Percentiles rank a stretch among this genome's conserved stretches.
phyloP scores from a whole-genome alignment of 2,797 vertebrate species.

The Poeciliopsis turneri region DNA sequence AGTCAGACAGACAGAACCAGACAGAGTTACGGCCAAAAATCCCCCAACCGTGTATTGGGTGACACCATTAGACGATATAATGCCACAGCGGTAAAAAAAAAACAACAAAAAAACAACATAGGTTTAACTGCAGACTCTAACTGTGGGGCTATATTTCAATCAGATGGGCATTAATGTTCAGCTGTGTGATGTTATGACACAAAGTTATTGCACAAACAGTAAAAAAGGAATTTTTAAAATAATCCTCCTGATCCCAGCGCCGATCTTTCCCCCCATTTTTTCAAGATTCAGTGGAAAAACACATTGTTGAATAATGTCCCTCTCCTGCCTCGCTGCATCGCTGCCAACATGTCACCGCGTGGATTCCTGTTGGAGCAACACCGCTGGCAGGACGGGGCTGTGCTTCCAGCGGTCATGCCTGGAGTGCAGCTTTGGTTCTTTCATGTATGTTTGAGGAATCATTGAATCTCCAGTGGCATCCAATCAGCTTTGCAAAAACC shows the following conservation, averaged over 20 bases:
- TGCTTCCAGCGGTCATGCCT: conserved; percentile 30
- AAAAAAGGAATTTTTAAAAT: conserved; percentile 40
- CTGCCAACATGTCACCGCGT: conserved; percentile 68
- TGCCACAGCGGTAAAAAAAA: conserved; percentile 60
- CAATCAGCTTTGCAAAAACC: no score
- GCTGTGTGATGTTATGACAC: conserved; percentile 64
- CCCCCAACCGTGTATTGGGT: conserved; percentile 25
- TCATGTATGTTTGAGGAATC: no score
- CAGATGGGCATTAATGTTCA: conserved; percentile 62
- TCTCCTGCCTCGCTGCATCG: conserved; percentile 49
- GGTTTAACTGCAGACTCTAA: conserved; percentile 55
- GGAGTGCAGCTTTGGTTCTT: no score
- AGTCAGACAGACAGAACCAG: conserved; percentile 64
- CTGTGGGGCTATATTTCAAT: conserved; percentile 59
- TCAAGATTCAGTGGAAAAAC: conserved; percentile 72
- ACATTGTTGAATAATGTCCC: conserved; percentile 61
- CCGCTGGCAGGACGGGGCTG: conserved; percentile 32
- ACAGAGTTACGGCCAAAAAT: conserved; percentile 59
- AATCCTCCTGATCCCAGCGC: conserved; percentile 59
- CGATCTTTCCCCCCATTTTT: conserved; percentile 19
- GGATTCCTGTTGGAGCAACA: conserved; percentile 59
- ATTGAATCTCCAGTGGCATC: no score
- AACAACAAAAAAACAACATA: conserved; percentile 50
- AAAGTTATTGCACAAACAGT: conserved; percentile 57
- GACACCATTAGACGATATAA: conserved; percentile 59